phyloP scores from a whole-genome alignment of 2,113 vertebrate species.

The Grantiella picta region DNA sequence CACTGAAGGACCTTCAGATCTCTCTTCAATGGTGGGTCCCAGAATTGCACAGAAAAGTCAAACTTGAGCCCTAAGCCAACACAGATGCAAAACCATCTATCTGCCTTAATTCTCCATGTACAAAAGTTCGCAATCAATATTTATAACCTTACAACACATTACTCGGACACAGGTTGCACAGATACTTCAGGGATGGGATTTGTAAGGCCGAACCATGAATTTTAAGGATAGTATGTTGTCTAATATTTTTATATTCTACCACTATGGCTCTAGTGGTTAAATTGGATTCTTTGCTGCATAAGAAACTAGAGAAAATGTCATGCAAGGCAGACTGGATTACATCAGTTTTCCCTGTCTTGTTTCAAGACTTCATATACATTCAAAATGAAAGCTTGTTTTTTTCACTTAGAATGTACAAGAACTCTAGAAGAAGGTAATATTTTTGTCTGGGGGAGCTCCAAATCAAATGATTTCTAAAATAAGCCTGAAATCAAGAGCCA shows the following conservation, averaged over 20 bases:
- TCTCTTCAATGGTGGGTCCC: background rate
- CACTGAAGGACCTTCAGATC: background rate
- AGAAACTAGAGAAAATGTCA: background rate
- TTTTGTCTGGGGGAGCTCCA: background rate
- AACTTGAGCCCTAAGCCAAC: background rate
- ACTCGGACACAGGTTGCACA: fast-evolving
- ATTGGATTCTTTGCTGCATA: background rate
- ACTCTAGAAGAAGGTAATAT: background rate
- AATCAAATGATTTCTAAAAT: conserved; percentile 4
- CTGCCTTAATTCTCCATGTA: background rate
- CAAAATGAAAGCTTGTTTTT: background rate
- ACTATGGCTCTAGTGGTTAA: background rate
- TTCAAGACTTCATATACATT: background rate
- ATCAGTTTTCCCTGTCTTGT: background rate
- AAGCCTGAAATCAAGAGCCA: background rate
- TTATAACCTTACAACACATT: background rate
- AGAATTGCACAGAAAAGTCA: background rate
- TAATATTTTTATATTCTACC: background rate
- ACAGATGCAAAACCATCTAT: background rate
- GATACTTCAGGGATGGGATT: background rate
- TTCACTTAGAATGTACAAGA: background rate
- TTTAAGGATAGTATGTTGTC: background rate
- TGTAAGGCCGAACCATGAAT: background rate
- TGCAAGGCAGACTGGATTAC: background rate
- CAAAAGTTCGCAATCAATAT: background rate